A percentile compares a stretch with the other conserved stretches of the same genome.
These are phyloP conservation scores for Chlorops oryzae DNA, from an alignment of 1,140 invertebrate genomes.

Conservation along the genomic window DNA sequence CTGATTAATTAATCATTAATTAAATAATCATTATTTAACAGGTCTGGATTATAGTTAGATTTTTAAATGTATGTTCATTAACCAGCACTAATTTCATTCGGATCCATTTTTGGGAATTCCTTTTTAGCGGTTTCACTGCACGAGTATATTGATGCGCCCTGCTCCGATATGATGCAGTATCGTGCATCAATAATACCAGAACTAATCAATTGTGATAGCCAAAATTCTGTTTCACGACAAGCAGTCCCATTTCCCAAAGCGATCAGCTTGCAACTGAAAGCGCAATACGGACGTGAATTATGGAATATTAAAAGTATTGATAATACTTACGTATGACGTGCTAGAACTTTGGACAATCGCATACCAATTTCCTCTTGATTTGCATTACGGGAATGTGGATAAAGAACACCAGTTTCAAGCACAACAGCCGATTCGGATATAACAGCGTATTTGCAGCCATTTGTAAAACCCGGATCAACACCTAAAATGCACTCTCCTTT, in stretches of 20 bases:
- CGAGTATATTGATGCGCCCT: slow-evolving; percentile 86
- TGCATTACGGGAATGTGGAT: slow-evolving; percentile 52
- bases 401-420: slow-evolving; percentile 62
- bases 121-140: slow-evolving; percentile 73
- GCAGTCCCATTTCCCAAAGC: slow-evolving; percentile 85
- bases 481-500: slow-evolving; percentile 74
- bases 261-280: slow-evolving; percentile 60
- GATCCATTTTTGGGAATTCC: slow-evolving; percentile 78
- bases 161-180: slow-evolving; percentile 82
- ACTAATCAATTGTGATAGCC: slow-evolving; percentile 62
- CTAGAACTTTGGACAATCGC: slow-evolving; percentile 27
- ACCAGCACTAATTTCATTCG: slow-evolving; percentile 73
- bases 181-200: slow-evolving; percentile 51
- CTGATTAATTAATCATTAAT: too few relatives aligned
- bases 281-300: neutral
- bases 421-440: slow-evolving; percentile 65
- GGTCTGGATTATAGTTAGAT: too few relatives aligned
- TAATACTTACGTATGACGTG: slow-evolving; percentile 26
- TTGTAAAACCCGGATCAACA: slow-evolving; percentile 79
- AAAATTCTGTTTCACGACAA: slow-evolving; percentile 76
- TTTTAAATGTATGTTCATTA: slow-evolving; percentile 17
- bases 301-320: neutral
- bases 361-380: slow-evolving; percentile 23
- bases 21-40: too few relatives aligned
- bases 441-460: slow-evolving; percentile 80